Conservation (phyloP, 2,888 invertebrate genomes). For the Strigamia crassipes region DNA sequence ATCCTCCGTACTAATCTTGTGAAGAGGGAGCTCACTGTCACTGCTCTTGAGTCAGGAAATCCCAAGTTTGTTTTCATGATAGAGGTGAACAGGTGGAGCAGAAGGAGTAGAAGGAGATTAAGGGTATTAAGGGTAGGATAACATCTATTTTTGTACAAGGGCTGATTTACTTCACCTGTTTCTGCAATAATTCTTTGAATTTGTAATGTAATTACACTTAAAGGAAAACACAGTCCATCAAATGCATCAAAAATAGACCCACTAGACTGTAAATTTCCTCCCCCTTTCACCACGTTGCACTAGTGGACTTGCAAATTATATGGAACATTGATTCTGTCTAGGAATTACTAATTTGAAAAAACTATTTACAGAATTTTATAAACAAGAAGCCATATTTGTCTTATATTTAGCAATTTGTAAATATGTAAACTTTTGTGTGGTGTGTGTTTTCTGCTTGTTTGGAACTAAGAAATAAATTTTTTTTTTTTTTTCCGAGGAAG, state of each 20-base stretch:
- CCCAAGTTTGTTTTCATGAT: not conserved
- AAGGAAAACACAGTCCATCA: constrained; percentile 13
- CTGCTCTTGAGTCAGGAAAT: not conserved
- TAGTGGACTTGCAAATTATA: not conserved
- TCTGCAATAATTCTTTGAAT: constrained; percentile 28
- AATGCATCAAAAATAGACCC: constrained; percentile 4
- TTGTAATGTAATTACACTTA: constrained; percentile 19
- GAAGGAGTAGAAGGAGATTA: not conserved
- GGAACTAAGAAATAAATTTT: too few relatives aligned
- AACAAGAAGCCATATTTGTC: not conserved
- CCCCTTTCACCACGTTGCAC: not conserved
- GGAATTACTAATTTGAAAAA: not conserved
- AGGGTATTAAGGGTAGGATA: not conserved
- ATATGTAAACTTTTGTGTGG: not conserved
- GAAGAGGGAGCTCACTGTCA: not conserved
- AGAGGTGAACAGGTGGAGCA: not conserved
- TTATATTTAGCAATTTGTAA: not conserved
- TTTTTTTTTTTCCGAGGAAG: too few relatives aligned
- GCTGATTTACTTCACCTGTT: constrained; percentile 12
- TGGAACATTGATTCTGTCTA: not conserved
- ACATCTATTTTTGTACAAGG: not conserved
- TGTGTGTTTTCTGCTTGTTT: too few relatives aligned
- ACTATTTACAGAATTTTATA: not conserved
- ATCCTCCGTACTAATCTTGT: too few relatives aligned
- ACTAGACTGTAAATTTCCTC: not conserved